These are phyloP conservation scores for Tetraodon nigroviridis DNA, from an alignment of 2,113 vertebrate species.

Conservation along the genomic window DNA sequence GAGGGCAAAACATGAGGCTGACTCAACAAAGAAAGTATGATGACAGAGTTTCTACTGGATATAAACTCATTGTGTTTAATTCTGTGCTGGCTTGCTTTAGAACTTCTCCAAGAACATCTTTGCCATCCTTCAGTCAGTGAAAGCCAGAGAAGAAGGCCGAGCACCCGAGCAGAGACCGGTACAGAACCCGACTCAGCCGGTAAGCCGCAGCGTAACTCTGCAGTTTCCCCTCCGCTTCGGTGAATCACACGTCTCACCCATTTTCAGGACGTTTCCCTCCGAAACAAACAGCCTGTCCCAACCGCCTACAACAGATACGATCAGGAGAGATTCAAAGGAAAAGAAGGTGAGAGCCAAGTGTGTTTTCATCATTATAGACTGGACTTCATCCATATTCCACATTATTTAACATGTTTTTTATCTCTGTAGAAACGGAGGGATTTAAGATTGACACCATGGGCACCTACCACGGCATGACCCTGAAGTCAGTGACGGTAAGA, in stretches of 20 bases:
- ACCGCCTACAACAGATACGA: slow-evolving; percentile 98
- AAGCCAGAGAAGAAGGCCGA: slow-evolving; percentile 96
- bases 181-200: slow-evolving; percentile 87
- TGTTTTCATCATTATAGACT: not conserved
- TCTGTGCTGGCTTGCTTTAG: slow-evolving; percentile 68
- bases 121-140: slow-evolving; percentile 97
- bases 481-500: slow-evolving; percentile 98
- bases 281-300: slow-evolving; percentile 92
- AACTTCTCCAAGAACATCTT: slow-evolving; percentile 99
- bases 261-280: slow-evolving; percentile 85
- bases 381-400: not conserved
- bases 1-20: not conserved
- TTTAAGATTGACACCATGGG: slow-evolving; percentile 99
- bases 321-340: slow-evolving; percentile 98
- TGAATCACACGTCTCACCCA: not conserved
- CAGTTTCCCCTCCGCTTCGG: not conserved
- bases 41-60: not conserved
- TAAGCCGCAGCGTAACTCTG: slow-evolving; percentile 57
- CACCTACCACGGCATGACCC: slow-evolving; percentile 97
- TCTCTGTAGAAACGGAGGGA: slow-evolving; percentile 89
- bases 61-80: not conserved
- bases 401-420: not conserved
- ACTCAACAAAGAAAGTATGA: not conserved
- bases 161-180: slow-evolving; percentile 92
- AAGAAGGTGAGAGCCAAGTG: slow-evolving; percentile 82